Percentiles rank a stretch among this genome's conserved stretches.
Evolutionary conservation across 1,140 invertebrate genomes (phyloP).

Genomic region (Augochlora pura): DNA sequence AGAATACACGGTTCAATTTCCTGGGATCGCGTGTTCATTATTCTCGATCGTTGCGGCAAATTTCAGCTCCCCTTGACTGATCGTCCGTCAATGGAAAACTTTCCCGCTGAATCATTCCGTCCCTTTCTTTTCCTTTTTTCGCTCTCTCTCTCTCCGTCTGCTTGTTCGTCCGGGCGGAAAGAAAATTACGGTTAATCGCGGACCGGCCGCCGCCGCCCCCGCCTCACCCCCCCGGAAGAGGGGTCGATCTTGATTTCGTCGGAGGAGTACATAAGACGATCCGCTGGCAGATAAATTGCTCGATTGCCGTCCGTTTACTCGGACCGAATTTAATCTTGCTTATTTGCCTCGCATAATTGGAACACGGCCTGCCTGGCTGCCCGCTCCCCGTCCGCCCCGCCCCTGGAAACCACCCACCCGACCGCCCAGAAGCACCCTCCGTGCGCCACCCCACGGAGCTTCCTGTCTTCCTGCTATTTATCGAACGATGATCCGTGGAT

Average conservation of each 20-base stretch:
- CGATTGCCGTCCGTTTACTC: constrained; percentile 53
- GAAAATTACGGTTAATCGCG: not conserved
- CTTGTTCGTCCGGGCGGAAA: too few relatives aligned
- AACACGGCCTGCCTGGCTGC: constrained; percentile 35
- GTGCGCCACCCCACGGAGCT: not conserved
- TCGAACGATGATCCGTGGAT: constrained; percentile 39
- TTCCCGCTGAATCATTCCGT: not conserved
- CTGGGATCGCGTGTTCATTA: not conserved
- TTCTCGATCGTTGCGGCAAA: not conserved
- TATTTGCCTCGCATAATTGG: constrained; percentile 60
- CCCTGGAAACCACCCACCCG: not conserved
- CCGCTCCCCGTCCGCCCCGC: too few relatives aligned
- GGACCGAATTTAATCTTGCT: constrained; percentile 54
- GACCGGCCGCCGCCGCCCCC: too few relatives aligned
- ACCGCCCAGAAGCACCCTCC: too few relatives aligned
- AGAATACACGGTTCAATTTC: constrained; percentile 9
- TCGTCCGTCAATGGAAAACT: not conserved
- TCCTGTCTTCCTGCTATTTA: constrained; percentile 23
- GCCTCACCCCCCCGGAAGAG: constrained; percentile 2
- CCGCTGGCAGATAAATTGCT: constrained; percentile 49
- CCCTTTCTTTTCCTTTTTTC: too few relatives aligned
- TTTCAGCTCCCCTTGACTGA: not conserved
- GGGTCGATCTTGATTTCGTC: constrained; percentile 49
- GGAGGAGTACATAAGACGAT: constrained; percentile 33
- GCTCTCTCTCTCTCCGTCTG: not conserved